A percentile compares a stretch with the other conserved stretches of the same genome.
These are phyloP conservation scores for Eudasyphora cyanicolor DNA, from an alignment of 2,888 invertebrate genomes.

Conservation along the genomic window DNA sequence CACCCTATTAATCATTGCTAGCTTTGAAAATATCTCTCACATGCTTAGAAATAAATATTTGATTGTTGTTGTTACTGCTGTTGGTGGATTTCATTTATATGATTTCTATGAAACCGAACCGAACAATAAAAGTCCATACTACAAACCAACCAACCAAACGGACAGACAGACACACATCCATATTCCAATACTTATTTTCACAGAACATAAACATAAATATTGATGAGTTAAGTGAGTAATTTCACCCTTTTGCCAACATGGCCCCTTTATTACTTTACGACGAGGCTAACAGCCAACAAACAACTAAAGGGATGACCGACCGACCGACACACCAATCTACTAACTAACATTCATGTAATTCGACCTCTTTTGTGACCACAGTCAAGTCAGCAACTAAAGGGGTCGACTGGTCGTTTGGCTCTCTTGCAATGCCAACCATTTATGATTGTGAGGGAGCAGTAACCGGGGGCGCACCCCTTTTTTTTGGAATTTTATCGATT, in stretches of 20 bases:
- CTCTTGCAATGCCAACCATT: not conserved
- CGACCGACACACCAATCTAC: not conserved
- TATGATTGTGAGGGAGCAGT: not conserved
- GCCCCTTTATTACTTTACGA: not conserved
- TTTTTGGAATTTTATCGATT: slow-evolving; percentile 48
- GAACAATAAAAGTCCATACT: slow-evolving; percentile 33
- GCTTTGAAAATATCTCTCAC: not conserved
- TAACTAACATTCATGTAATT: slow-evolving; percentile 45
- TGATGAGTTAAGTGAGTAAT: slow-evolving; percentile 59
- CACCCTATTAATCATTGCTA: not conserved
- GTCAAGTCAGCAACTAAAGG: slow-evolving; percentile 18
- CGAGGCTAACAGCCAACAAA: not conserved
- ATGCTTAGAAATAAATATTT: slow-evolving; percentile 53
- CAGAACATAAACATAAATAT: slow-evolving; percentile 62
- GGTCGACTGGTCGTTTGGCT: not conserved
- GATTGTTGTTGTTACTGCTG: slow-evolving; percentile 48
- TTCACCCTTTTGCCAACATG: slow-evolving; percentile 5
- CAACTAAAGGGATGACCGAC: not conserved
- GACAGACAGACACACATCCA: not conserved
- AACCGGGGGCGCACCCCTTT: slow-evolving; percentile 54
- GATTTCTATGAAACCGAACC: slow-evolving; percentile 56
- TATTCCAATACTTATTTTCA: too few relatives aligned
- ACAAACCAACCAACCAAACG: slow-evolving; percentile 12
- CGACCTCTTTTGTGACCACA: slow-evolving; percentile 61
- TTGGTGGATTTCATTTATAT: slow-evolving; percentile 61